Evolutionary conservation across 2,888 invertebrate species (phyloP), one percentile per base, ranked within the genome.

Genomic region (Serripes groenlandicus): DNA sequence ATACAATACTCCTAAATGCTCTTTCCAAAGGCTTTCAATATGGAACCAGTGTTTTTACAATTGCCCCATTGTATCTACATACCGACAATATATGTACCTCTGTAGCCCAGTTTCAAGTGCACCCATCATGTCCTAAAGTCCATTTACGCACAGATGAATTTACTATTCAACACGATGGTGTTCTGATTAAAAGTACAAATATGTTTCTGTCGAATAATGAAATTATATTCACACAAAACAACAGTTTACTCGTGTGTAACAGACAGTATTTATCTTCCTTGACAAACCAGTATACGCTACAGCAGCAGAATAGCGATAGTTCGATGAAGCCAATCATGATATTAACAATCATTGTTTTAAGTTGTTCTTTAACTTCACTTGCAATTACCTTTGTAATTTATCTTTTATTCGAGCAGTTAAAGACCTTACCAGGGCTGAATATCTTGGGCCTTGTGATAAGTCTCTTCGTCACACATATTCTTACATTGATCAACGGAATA

Each of bases 361-460:
- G 37, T 23, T 15, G 72, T 32, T 84, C 84, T 23, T 21, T 84
- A 0, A 18, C 75, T 23, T 70, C 77, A 15, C 75, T 84, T 1
- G 26, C 66, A 5, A 26, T 75, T 1, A 75, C 78, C 0, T 49
- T 84, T 23, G 28, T 68, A 3, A 64, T 78, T 0, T 84, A 84
- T 60, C 26, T 37, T 30, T 28, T 69, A 3, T 58, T 80, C 28
- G 58, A 72, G n/a, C 42, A 35, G 5, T 64, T 84, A 15, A 64
- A 78, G 26, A 77, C 84, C 23, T 35, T 81, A 54, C 84, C 84
- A 30, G 84, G 84, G 26, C 73, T 80, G 21, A 81, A 75, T 62
- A 80, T 68, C 1, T 78, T 84, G 78, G 75, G 58, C 18, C 42
- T 84, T 15, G 30, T 42, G 0, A 26, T 30, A 26, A 42, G 74